Base-by-base conservation (phyloP, 2,888 invertebrate species). In the Strigamia transsilvanica region DNA sequence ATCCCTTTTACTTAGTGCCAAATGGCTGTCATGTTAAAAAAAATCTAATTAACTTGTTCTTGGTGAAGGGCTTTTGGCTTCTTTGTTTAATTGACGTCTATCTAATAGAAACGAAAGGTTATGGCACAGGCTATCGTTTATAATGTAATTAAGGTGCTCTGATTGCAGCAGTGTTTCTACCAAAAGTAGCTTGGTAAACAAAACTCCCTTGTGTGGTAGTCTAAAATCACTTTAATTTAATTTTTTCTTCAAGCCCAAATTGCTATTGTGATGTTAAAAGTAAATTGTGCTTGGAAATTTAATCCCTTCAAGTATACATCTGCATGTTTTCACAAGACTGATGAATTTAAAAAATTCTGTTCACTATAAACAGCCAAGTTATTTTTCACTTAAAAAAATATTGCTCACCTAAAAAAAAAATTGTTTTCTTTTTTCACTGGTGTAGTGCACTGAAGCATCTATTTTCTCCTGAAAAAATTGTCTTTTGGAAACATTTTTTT, bases 41-140 rank as follows among this genome's bases (percentile, higher is more conserved):
- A 73, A 73, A 73, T 73, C 73, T 73, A 73, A 73, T 73, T 73
- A 73, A 32, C 27, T 73, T 73, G 73, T 32, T 27, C 27, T 73
- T 73, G 23, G 73, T 23, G 73, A n/a, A 73, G 27, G 13, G 32
- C 12, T 32, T 73, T 73, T 23, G 23, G 7, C 32, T 38, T 38
- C 73, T 10, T 23, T 23, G 23, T 32, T 73, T n/a, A 73, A 73
- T 73, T 73, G 32, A 23, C 13, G 73, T 73, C 73, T 32, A 73
- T 27, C 15, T 32, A 73, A 73, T 9, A 27, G 56, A 18, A 18
- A 56, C n/a, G 56, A 56, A 56, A 13, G 73, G 23, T 73, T 73
- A 73, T 32, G 32, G 73, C 27, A 51, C 61, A 21, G 12, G 73
- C 73, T 73, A 73, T 73, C 32, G 73, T 15, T 73, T 27, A 73